A percentile compares a stretch with the other conserved stretches of the same genome.
Conservation (phyloP, 2,797 vertebrate species). For the Urosaurus nigricauda region DNA sequence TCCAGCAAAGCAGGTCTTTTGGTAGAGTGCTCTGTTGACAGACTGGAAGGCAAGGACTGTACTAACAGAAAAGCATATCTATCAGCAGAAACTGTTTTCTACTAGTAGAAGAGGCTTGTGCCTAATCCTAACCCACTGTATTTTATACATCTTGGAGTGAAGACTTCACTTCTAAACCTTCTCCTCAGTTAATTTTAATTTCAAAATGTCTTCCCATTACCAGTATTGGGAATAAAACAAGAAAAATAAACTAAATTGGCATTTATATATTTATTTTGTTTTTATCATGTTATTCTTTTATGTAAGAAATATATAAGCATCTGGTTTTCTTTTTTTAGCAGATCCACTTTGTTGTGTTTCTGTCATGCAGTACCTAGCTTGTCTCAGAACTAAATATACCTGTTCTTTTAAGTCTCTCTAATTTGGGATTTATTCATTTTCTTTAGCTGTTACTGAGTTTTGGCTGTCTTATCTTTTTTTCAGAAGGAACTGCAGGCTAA, state of each 20-base stretch:
- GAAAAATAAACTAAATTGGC: neutral
- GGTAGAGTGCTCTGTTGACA: too few relatives aligned
- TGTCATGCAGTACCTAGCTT: slow-evolving; percentile 12
- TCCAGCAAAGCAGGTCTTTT: too few relatives aligned
- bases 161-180: neutral
- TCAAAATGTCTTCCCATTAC: neutral
- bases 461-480: slow-evolving; percentile 17
- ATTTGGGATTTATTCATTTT: slow-evolving; percentile 19
- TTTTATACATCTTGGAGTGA: too few relatives aligned
- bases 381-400: slow-evolving; percentile 31
- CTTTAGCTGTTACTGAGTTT: slow-evolving; percentile 6
- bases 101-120: too few relatives aligned
- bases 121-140: too few relatives aligned
- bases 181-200: neutral
- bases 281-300: neutral
- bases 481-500: slow-evolving; percentile 24
- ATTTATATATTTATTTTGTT: neutral
- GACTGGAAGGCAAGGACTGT: too few relatives aligned
- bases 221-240: neutral
- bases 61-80: too few relatives aligned
- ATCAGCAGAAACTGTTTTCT: too few relatives aligned
- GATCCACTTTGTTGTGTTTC: neutral
- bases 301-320: slow-evolving; percentile 30
- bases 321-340: slow-evolving; percentile 38
- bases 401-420: slow-evolving; percentile 14